Percentiles rank a stretch among this genome's conserved stretches.
Evolutionary conservation across 1,140 invertebrate species (phyloP).

Genomic region (Spodoptera frugiperda): DNA sequence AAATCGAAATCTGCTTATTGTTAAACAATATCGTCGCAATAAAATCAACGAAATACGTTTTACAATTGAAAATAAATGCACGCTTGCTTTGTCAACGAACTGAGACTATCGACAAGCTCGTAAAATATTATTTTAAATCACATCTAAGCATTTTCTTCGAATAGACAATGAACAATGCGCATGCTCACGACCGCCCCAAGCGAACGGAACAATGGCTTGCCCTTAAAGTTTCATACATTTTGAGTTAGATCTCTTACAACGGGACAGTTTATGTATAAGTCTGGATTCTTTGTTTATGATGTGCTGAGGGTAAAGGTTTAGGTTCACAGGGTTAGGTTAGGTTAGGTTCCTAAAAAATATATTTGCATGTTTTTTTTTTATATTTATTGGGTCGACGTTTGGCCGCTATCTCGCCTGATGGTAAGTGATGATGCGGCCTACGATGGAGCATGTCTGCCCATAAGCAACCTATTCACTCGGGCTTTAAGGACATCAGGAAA

Average conservation of each 20-base stretch:
- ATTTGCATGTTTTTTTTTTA: too few species aligned
- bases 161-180: slow-evolving; percentile 78
- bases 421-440: too few species aligned
- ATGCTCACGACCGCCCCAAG: slow-evolving; percentile 67
- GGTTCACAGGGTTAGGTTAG: too few species aligned
- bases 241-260: slow-evolving; percentile 18
- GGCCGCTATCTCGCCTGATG: too few species aligned
- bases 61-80: slow-evolving; percentile 31
- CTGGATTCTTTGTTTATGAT: not conserved
- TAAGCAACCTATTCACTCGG: too few species aligned
- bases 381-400: too few species aligned
- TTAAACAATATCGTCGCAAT: not conserved
- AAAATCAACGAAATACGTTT: slow-evolving; percentile 4
- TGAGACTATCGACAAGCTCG: slow-evolving; percentile 23
- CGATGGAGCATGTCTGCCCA: too few species aligned
- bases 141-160: slow-evolving; percentile 59
- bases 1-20: not conserved
- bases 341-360: too few species aligned
- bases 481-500: too few species aligned
- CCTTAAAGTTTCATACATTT: slow-evolving; percentile 41
- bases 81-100: slow-evolving; percentile 32
- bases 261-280: slow-evolving; percentile 24
- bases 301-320: too few species aligned
- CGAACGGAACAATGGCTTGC: slow-evolving; percentile 62
- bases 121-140: slow-evolving; percentile 57